Conservation (phyloP, 2,888 invertebrate genomes). For the Xylophagus ater region DNA sequence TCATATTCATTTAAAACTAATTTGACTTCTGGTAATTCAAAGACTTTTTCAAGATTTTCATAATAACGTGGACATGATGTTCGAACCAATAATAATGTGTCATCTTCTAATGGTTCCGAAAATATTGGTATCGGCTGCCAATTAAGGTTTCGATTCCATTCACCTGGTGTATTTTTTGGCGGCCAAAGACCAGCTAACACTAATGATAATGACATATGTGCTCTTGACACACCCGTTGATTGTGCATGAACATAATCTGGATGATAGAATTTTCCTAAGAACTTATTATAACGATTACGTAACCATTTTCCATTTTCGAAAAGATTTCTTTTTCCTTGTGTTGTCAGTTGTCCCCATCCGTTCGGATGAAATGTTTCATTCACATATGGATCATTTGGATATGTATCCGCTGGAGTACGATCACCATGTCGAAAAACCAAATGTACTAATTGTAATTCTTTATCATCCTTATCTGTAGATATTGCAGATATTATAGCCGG, state of each 20-base stretch:
- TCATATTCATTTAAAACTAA: conserved; percentile 40
- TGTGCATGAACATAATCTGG: conserved; percentile 52
- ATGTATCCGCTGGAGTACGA: conserved; percentile 63
- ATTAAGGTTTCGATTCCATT: conserved; percentile 47
- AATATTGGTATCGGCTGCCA: conserved; percentile 74
- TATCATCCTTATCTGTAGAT: no score
- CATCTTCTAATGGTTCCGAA: conserved; percentile 51
- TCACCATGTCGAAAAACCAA: conserved; percentile 73
- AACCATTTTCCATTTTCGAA: conserved; percentile 56
- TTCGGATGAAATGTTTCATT: conserved; percentile 57
- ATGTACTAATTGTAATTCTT: no score
- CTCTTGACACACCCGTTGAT: conserved; percentile 61
- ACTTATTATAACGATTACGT: conserved; percentile 49
- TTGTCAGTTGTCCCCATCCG: conserved; percentile 72
- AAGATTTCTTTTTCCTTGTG: conserved; percentile 55
- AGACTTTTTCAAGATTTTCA: conserved; percentile 43
- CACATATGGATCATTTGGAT: conserved; percentile 57
- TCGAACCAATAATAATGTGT: conserved; percentile 52
- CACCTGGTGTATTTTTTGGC: conserved; percentile 43
- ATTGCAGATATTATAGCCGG: no score
- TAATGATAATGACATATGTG: conserved; percentile 59
- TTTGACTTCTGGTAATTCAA: conserved; percentile 38
- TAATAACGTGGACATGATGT: conserved; percentile 51
- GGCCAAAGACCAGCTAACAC: conserved; percentile 63
- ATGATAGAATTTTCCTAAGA: conserved; percentile 48